phyloP scores from a whole-genome alignment of 2,113 vertebrate genomes.

The Entosphenus tridentatus region DNA sequence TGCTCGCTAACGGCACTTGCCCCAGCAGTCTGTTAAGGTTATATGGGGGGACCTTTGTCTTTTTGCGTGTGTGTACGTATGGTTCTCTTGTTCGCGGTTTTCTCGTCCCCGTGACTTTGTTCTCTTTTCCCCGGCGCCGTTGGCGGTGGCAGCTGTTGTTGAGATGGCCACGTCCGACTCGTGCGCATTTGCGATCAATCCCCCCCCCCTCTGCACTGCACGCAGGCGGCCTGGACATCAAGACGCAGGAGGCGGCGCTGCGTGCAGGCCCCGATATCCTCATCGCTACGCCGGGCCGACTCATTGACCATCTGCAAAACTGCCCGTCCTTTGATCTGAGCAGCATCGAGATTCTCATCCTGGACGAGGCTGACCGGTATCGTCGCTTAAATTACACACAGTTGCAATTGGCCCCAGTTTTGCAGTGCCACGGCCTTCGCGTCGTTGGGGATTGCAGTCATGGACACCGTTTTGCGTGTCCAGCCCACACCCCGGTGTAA shows the following conservation, averaged over 20 bases:
- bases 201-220: background rate
- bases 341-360: slow-evolving; percentile 71
- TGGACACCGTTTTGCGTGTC: background rate
- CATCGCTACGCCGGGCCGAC: slow-evolving; percentile 69
- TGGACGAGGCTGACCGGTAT: slow-evolving; percentile 85
- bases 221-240: slow-evolving; percentile 69
- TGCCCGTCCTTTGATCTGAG: slow-evolving; percentile 73
- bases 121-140: background rate
- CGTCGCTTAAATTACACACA: background rate
- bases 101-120: background rate
- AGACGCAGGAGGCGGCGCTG: slow-evolving; percentile 70
- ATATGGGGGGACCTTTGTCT: background rate
- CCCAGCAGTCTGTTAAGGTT: background rate
- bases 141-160: background rate
- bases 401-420: background rate
- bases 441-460: background rate
- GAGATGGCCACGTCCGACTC: background rate
- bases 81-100: background rate
- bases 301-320: slow-evolving; percentile 93
- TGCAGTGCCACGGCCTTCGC: background rate
- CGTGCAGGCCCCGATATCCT: slow-evolving; percentile 65
- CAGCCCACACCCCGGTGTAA: background rate
- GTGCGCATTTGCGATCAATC: background rate
- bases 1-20: too few relatives aligned
- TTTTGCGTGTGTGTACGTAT: background rate